Evolutionary conservation across 2,797 vertebrate genomes (phyloP).

Genomic region (Chlorospingus flavigularis): DNA sequence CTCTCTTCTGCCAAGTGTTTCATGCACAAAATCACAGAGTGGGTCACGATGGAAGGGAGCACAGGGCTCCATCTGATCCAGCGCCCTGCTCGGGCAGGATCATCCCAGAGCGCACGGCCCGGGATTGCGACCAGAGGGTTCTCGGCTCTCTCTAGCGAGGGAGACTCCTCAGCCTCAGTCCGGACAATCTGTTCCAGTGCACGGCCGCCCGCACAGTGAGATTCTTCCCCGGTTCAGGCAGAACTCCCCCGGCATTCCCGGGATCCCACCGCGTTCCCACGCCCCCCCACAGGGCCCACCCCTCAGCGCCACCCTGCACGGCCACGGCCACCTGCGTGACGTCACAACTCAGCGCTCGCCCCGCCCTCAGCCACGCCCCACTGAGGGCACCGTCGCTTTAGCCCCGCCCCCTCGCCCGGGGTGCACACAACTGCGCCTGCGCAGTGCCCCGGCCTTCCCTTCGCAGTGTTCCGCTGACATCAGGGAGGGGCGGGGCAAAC

Average conservation of each 20-base stretch:
- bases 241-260: accelerated
- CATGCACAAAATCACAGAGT: background rate
- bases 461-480: accelerated
- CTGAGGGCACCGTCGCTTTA: accelerated
- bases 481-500: background rate
- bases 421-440: background rate
- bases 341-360: accelerated
- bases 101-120: background rate
- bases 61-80: accelerated
- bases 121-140: too few species aligned
- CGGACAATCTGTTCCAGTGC: accelerated
- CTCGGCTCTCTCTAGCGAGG: too few species aligned
- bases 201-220: accelerated
- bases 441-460: accelerated
- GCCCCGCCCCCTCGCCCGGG: accelerated
- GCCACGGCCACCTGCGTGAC: accelerated
- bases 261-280: accelerated
- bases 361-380: background rate
- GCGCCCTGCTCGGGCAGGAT: too few species aligned
- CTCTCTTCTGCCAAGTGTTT: background rate
- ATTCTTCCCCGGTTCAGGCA: accelerated
- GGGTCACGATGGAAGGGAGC: background rate
- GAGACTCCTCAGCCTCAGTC: too few species aligned
- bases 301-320: accelerated
- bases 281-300: too few species aligned